These are phyloP conservation scores for Tricholaema leucomelas DNA, from an alignment of 2,113 vertebrate genomes.

Conservation along the genomic window DNA sequence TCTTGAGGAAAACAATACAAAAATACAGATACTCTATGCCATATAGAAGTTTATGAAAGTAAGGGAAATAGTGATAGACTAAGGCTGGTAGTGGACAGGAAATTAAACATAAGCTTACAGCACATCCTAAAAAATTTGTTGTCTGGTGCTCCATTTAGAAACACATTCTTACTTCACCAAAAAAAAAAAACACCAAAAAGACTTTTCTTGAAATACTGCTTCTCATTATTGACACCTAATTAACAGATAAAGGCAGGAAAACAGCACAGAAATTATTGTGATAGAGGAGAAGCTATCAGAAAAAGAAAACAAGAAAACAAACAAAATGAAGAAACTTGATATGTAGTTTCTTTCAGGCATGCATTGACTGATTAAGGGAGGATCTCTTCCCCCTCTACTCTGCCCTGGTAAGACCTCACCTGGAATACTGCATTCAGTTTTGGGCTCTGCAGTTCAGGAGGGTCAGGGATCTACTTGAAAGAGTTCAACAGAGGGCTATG, in stretches of 20 bases:
- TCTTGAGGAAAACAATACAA: not conserved
- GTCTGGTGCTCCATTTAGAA: not conserved
- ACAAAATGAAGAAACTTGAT: not conserved
- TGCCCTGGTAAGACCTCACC: too few relatives aligned
- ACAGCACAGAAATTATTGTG: not conserved
- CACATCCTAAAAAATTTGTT: constrained; percentile 1
- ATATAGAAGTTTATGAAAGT: not conserved
- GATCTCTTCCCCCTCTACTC: too few relatives aligned
- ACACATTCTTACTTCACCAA: not conserved
- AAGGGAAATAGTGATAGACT: not conserved
- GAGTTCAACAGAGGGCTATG: too few relatives aligned
- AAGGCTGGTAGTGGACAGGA: constrained; percentile 38
- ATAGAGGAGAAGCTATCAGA: not conserved
- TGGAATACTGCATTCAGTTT: too few relatives aligned
- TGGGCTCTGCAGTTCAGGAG: too few relatives aligned
- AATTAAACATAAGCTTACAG: constrained; percentile 53
- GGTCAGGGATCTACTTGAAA: too few relatives aligned
- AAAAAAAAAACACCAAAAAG: not conserved
- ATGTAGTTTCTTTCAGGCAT: not conserved
- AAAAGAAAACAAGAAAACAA: not conserved
- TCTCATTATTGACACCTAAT: constrained; percentile 20
- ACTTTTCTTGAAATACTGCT: not conserved
- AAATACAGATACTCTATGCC: not conserved
- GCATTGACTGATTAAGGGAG: not conserved
- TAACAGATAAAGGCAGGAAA: constrained; percentile 10